Evolutionary conservation across 2,888 invertebrate genomes (phyloP).

Genomic region (Hydropsyche betteni): DNA sequence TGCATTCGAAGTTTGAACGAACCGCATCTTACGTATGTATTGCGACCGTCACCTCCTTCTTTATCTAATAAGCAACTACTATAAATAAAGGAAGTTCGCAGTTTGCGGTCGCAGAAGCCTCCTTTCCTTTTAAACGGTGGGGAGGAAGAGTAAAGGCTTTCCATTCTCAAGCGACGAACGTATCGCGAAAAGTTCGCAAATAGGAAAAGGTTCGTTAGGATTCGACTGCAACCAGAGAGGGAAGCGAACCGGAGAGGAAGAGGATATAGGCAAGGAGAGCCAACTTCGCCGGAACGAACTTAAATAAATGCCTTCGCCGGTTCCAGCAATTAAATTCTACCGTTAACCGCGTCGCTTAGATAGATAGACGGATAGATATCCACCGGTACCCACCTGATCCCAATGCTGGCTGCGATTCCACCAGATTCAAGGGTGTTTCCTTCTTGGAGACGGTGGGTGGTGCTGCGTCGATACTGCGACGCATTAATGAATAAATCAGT

Average conservation of each 20-base stretch:
- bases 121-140: slow-evolving; percentile 28
- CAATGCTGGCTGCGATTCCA: slow-evolving; percentile 39
- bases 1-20: neutral
- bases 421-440: slow-evolving; percentile 36
- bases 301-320: slow-evolving; percentile 49
- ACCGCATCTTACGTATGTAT: neutral
- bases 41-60: slow-evolving; percentile 30
- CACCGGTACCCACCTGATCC: slow-evolving; percentile 39
- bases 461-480: slow-evolving; percentile 39
- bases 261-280: neutral
- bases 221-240: slow-evolving; percentile 42
- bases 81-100: slow-evolving; percentile 49
- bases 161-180: slow-evolving; percentile 46
- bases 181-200: slow-evolving; percentile 49
- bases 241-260: neutral
- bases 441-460: slow-evolving; percentile 22
- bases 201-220: slow-evolving; percentile 50
- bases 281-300: slow-evolving; percentile 47
- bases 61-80: slow-evolving; percentile 44
- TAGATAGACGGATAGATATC: slow-evolving; percentile 27
- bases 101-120: slow-evolving; percentile 45
- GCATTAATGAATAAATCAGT: slow-evolving; percentile 52
- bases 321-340: slow-evolving; percentile 51
- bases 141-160: slow-evolving; percentile 30
- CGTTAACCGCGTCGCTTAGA: slow-evolving; percentile 37